Percentiles rank a stretch among this genome's conserved stretches.
phyloP scores from a whole-genome alignment of 2,797 vertebrate genomes.

The Bovichtus diacanthus region DNA sequence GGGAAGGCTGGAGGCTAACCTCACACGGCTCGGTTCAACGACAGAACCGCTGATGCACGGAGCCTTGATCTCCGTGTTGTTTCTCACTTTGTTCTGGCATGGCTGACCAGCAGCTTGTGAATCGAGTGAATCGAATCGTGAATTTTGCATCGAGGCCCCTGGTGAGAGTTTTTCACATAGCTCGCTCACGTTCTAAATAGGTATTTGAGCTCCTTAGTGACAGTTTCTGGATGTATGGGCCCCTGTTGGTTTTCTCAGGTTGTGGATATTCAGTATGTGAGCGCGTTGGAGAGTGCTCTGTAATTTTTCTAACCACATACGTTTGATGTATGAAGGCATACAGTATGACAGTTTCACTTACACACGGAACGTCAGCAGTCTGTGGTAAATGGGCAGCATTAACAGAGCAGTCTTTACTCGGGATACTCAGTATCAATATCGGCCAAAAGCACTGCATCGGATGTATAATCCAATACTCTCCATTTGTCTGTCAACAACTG shows the following conservation, averaged over 20 bases:
- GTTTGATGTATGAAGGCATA: not conserved
- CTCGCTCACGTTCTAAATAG: slow-evolving; percentile 38
- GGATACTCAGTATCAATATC: too few relatives aligned
- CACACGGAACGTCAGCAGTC: not conserved
- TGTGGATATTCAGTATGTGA: slow-evolving; percentile 16
- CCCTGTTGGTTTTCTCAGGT: slow-evolving; percentile 27
- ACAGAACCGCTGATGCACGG: not conserved
- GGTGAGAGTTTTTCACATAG: slow-evolving; percentile 25
- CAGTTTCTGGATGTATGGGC: slow-evolving; percentile 18
- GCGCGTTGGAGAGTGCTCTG: not conserved
- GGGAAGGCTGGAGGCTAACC: slow-evolving; percentile 12
- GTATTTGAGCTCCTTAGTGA: slow-evolving; percentile 23
- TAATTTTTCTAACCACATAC: not conserved
- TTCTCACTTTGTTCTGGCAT: slow-evolving; percentile 37
- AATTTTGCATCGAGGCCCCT: slow-evolving; percentile 20
- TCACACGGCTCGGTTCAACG: too few relatives aligned
- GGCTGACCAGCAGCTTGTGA: slow-evolving; percentile 45
- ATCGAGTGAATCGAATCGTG: too few relatives aligned
- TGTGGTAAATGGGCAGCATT: slow-evolving; percentile 5
- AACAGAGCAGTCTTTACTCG: not conserved
- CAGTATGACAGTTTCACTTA: not conserved
- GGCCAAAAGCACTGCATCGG: too few relatives aligned
- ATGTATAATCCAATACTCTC: too few relatives aligned
- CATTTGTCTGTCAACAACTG: too few relatives aligned
- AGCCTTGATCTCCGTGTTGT: slow-evolving; percentile 53